Percentiles rank a stretch among this genome's conserved stretches.
These are phyloP conservation scores for Heteropelma amictum DNA, from an alignment of 2,888 invertebrate genomes.

Conservation along the genomic window DNA sequence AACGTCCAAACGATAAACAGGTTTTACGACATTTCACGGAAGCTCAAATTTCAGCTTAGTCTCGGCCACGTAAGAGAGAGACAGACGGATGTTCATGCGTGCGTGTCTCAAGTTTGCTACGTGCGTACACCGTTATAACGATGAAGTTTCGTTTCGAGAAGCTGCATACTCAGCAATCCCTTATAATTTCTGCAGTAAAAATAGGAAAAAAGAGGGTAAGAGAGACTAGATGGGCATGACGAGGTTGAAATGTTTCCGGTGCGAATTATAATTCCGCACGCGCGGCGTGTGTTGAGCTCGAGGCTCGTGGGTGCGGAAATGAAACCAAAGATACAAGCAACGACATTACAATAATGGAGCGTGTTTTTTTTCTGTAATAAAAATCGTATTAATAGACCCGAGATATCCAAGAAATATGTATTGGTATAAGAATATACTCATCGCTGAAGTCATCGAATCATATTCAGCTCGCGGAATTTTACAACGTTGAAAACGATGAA, in stretches of 20 bases:
- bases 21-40: constrained; percentile 65
- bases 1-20: constrained; percentile 62
- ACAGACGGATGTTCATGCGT: neutral
- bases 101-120: neutral
- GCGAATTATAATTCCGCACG: constrained; percentile 20
- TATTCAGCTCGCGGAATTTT: no score
- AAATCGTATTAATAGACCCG: neutral
- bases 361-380: neutral
- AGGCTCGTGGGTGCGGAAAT: neutral
- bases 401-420: no score
- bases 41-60: constrained; percentile 61
- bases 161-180: neutral
- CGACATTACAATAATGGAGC: no score
- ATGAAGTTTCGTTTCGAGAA: constrained; percentile 9
- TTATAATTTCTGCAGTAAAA: neutral
- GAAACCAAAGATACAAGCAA: neutral
- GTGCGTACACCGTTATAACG: neutral
- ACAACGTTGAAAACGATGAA: no score
- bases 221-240: neutral
- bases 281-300: neutral
- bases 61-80: constrained; percentile 11
- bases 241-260: constrained; percentile 32
- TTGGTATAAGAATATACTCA: no score
- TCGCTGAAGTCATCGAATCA: no score
- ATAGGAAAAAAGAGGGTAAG: neutral